Percentiles rank a stretch among this genome's conserved stretches.
Conservation (phyloP, 1,140 invertebrate species). For the Phthorimaea operculella region DNA sequence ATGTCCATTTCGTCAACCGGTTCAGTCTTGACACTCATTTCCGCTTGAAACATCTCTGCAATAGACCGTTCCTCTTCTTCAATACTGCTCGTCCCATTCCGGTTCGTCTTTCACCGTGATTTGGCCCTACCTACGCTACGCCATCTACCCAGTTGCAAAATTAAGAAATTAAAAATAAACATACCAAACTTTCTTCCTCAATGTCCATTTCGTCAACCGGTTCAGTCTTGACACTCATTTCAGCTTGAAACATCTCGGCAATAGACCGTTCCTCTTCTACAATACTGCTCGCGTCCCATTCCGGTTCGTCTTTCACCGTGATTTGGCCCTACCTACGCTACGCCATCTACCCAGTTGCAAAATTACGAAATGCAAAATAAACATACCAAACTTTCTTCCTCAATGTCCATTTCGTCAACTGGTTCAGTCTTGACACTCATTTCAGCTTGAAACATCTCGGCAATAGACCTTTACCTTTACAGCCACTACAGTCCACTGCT, state of each 20-base stretch:
- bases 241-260: conserved; percentile 63
- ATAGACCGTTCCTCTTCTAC: conserved; percentile 62
- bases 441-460: conserved; percentile 64
- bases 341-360: too few relatives aligned
- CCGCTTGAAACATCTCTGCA: conserved; percentile 63
- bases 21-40: conserved; percentile 69
- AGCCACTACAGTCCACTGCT: too few relatives aligned
- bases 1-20: conserved; percentile 59
- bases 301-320: conserved; percentile 76
- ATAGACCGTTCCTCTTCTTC: conserved; percentile 62
- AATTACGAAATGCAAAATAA: too few relatives aligned
- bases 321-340: too few relatives aligned
- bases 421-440: conserved; percentile 69
- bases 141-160: too few relatives aligned
- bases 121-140: too few relatives aligned
- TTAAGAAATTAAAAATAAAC: too few relatives aligned
- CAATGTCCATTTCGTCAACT: conserved; percentile 57
- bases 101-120: conserved; percentile 76
- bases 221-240: conserved; percentile 69
- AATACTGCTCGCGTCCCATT: conserved; percentile 72
- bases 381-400: conserved; percentile 52
- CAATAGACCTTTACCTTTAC: conserved; percentile 53
- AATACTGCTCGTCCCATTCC: conserved; percentile 72
- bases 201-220: conserved; percentile 59
- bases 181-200: conserved; percentile 49